Evolutionary conservation across 35 echinoderm and acorn worm genomes (phyloP).

Genomic region (Ophiothrix spiculata): DNA sequence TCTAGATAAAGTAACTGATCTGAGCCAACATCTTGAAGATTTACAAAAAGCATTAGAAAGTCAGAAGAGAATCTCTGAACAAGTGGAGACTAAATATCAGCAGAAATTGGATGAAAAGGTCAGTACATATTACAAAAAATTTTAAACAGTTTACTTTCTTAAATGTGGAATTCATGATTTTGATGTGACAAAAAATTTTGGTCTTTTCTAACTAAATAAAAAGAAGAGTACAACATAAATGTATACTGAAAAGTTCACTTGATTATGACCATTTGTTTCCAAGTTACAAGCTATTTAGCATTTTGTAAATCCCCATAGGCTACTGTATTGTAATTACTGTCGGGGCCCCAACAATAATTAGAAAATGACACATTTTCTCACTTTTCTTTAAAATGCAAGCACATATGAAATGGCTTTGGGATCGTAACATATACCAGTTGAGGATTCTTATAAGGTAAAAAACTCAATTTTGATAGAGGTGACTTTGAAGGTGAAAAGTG

Average conservation of each 20-base stretch:
- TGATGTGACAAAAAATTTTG: background rate
- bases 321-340: no score
- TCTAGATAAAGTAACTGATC: constrained; percentile 36
- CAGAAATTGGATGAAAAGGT: constrained; percentile 29
- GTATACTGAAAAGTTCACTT: background rate
- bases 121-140: background rate
- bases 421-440: no score
- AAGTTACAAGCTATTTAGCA: no score
- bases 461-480: no score
- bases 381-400: no score
- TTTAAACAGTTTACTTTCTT: background rate
- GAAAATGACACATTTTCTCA: no score
- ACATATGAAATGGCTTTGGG: no score
- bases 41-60: constrained; percentile 17
- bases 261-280: background rate
- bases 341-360: no score
- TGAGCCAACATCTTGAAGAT: constrained; percentile 34
- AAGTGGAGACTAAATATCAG: constrained; percentile 15
- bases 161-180: background rate
- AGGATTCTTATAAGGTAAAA: no score
- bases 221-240: background rate
- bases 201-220: background rate
- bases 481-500: no score
- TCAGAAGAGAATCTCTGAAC: constrained; percentile 9
- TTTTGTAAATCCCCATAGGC: no score